Evolutionary conservation across 2,797 vertebrate genomes (phyloP), one percentile per base, ranked within the genome.

Genomic region (Poecilia gillii): DNA sequence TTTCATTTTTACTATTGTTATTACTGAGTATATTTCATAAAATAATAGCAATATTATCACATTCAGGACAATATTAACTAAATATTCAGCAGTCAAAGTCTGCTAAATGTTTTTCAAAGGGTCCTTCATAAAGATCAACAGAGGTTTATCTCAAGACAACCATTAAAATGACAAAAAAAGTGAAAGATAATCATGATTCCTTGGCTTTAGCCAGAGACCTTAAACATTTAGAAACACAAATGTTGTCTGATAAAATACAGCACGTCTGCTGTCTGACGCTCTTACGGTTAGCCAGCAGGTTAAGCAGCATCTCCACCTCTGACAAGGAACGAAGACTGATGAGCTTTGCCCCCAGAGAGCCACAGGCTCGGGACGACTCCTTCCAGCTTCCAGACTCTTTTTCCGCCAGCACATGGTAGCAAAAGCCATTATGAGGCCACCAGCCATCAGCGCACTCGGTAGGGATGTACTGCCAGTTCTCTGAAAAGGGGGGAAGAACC

Each of bases 391-490:
- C 93, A 68, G 90, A 94, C 68, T 95, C 95, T 28, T 88, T 91
- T 70, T 95, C 94, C 70, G 92, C 87, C 80, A 95, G 91, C 75
- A 97, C 93, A 76, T 78, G 92, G 94, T 98, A 98, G 94, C 98
- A 99, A 85, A 96, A 96, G 76, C 88, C 92, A 75, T 96, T 97
- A 88, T 98, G 94, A 36, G 97, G 94, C 93, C 94, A 93, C 98
- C 98, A 99, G 57, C 92, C 96, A 64, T 93, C 1, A 0, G 94
- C 93, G 90, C 98, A 99, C 79, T 89, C 87, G 0, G 97, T 99
- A 49, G 85, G 85, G 73, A 96, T 85, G 76, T 98, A 97, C 89
- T 96, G 97, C 98, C 98, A 99, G 31, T 92, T 92, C 83, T 96
- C 97, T 96, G 93, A 82, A 57, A 73, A 53, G 25, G 13, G 74